Conservation (phyloP, 1,140 invertebrate genomes). For the Nephotettix cincticeps region DNA sequence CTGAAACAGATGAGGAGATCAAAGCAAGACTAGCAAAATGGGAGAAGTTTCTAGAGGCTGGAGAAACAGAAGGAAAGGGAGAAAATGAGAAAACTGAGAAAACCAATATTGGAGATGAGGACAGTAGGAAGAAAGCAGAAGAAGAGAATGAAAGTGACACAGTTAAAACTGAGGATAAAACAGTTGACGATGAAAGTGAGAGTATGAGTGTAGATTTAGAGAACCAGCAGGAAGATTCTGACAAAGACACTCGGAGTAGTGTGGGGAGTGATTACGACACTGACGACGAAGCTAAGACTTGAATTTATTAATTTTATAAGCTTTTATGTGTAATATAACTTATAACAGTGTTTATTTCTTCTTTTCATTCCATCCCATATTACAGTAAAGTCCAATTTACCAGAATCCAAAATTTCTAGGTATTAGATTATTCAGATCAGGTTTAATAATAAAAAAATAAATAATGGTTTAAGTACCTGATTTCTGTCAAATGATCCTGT, state of each 20-base stretch:
- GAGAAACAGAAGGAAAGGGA: conserved; percentile 44
- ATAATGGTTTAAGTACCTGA: too few species aligned
- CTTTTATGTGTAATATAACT: too few species aligned
- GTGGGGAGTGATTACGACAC: conserved; percentile 27
- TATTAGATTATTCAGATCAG: too few species aligned
- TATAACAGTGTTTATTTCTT: too few species aligned
- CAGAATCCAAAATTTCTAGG: too few species aligned
- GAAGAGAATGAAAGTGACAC: conserved; percentile 24
- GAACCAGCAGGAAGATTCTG: neutral
- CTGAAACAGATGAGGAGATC: conserved; percentile 88
- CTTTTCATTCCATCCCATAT: too few species aligned
- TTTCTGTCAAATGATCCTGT: too few species aligned
- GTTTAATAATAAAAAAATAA: too few species aligned
- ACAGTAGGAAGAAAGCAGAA: conserved; percentile 23
- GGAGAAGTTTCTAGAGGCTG: conserved; percentile 77
- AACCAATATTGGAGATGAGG: too few species aligned
- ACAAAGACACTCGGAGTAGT: conserved; percentile 26
- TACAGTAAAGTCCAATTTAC: too few species aligned
- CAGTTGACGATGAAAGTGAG: conserved; percentile 14
- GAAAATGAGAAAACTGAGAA: conserved; percentile 35
- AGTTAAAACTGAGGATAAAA: conserved; percentile 24
- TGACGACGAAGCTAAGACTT: conserved; percentile 11
- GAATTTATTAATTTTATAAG: neutral
- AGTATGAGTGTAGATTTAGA: neutral
- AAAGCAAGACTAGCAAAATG: conserved; percentile 81